Evolutionary conservation across 2,113 vertebrate genomes (phyloP).

Genomic region (Abramis brama): DNA sequence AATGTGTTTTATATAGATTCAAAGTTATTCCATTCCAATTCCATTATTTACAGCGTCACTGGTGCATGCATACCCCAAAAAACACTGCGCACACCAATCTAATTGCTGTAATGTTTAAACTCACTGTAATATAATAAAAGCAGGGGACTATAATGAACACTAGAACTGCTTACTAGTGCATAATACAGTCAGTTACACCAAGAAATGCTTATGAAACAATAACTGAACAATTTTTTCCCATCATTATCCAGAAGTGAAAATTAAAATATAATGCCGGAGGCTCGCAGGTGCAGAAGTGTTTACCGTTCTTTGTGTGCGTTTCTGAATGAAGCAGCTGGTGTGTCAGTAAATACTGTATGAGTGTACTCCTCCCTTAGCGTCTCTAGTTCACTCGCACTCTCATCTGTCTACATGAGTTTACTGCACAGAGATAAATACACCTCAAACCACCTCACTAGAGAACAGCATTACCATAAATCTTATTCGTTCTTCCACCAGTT

Average conservation of each 20-base stretch:
- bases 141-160: not conserved
- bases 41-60: not conserved
- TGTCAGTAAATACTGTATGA: constrained; percentile 22
- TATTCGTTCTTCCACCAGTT: not conserved
- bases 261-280: not conserved
- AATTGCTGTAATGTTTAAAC: not conserved
- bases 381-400: not conserved
- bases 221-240: not conserved
- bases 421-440: not conserved
- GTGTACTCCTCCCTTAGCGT: not conserved
- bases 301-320: not conserved
- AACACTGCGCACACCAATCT: not conserved
- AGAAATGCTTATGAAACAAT: not conserved
- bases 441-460: not conserved
- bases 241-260: not conserved
- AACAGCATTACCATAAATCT: not conserved
- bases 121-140: not conserved
- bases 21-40: not conserved
- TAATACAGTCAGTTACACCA: not conserved
- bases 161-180: not conserved
- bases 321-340: constrained; percentile 8
- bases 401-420: not conserved
- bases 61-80: not conserved
- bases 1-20: not conserved
- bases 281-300: not conserved